A percentile compares a stretch with the other conserved stretches of the same genome.
Evolutionary conservation across 2,888 invertebrate genomes (phyloP).

Genomic region (Pristionchus arcanus): DNA sequence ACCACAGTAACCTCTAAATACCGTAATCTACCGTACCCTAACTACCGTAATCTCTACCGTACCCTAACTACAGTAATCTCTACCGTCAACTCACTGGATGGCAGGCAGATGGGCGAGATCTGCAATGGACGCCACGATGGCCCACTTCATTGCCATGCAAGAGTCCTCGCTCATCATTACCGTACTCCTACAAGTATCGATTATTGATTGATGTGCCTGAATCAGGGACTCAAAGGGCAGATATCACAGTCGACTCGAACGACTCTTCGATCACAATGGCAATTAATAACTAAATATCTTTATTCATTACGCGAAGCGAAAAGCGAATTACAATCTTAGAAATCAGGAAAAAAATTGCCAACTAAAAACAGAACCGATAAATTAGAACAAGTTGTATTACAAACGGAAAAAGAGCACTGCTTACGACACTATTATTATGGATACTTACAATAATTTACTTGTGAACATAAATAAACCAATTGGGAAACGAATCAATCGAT

Average conservation of each 20-base stretch:
- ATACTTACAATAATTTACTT: slow-evolving; percentile 21
- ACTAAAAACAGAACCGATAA: not conserved
- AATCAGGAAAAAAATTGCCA: not conserved
- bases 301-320: not conserved
- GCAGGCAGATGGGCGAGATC: slow-evolving; percentile 30
- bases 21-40: not conserved
- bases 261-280: not conserved
- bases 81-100: slow-evolving; percentile 85
- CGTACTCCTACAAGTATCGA: not conserved
- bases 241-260: slow-evolving; percentile 10
- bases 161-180: not conserved
- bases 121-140: slow-evolving; percentile 48
- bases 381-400: not conserved
- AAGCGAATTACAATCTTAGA: not conserved
- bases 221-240: not conserved
- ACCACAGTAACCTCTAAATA: too few species aligned
- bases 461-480: not conserved
- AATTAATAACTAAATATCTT: not conserved
- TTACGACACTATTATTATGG: not conserved
- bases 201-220: not conserved
- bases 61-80: not conserved
- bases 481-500: not conserved
- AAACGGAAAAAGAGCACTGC: not conserved
- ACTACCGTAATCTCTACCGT: not conserved
- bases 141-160: slow-evolving; percentile 52